phyloP scores from a whole-genome alignment of 2,888 invertebrate species.

The Acrocyrtus sp. region DNA sequence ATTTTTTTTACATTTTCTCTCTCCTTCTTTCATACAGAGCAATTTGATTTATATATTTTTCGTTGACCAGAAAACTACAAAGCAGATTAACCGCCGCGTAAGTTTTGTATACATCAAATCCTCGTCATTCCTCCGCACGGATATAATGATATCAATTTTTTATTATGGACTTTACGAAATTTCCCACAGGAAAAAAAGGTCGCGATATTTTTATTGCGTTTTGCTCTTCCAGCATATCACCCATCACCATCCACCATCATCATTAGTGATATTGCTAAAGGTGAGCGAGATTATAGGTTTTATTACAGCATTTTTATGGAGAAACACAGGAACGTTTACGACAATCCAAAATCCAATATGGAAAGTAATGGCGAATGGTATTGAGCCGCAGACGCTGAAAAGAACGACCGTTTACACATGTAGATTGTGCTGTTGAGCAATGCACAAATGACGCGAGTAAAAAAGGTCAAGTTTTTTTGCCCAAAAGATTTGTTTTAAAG shows the following conservation, averaged over 20 bases:
- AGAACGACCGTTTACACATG: too few species aligned
- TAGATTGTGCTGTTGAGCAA: background rate
- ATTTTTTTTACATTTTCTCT: background rate
- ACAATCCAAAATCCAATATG: background rate
- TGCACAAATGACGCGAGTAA: background rate
- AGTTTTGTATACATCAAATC: too few species aligned
- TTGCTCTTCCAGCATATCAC: too few species aligned
- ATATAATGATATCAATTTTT: background rate
- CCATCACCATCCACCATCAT: background rate
- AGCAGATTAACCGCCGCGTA: too few species aligned
- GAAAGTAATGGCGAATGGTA: too few species aligned
- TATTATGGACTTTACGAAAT: background rate
- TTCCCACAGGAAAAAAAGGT: slow-evolving; percentile 7
- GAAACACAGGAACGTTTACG: background rate
- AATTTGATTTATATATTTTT: too few species aligned
- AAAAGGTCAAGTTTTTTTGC: background rate
- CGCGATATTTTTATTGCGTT: background rate
- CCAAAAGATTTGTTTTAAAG: background rate
- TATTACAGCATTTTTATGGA: background rate
- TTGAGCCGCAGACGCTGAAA: too few species aligned
- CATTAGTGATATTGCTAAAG: background rate
- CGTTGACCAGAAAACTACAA: too few species aligned
- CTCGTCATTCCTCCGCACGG: too few species aligned
- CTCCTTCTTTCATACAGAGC: too few species aligned
- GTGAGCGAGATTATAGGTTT: background rate